Conservation (phyloP, 2,888 invertebrate species). For the Tachina grossa region DNA sequence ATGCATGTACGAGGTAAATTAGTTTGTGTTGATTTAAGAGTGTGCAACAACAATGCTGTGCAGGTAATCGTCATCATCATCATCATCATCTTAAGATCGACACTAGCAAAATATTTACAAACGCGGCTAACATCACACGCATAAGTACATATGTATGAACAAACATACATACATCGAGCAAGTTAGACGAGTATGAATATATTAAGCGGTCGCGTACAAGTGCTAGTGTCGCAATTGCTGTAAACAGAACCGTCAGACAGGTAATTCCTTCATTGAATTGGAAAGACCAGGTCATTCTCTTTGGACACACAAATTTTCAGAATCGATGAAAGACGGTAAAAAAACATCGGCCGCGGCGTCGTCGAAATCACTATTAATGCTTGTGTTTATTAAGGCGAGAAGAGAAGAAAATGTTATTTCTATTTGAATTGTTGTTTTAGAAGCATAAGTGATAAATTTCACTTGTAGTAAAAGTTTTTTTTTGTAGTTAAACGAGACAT, state of each 20-base stretch:
- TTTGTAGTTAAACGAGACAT: constrained; percentile 34
- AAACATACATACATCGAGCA: not conserved
- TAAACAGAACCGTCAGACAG: constrained; percentile 25
- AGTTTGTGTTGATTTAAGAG: constrained; percentile 36
- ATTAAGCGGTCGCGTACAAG: constrained; percentile 53
- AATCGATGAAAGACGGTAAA: constrained; percentile 20
- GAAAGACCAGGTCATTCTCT: constrained; percentile 33
- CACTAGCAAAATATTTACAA: constrained; percentile 69
- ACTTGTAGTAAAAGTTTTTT: constrained; percentile 58
- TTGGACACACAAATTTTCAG: constrained; percentile 20
- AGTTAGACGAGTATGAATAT: constrained; percentile 19
- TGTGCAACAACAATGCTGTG: constrained; percentile 33
- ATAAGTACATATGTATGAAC: not conserved
- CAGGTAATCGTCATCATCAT: constrained; percentile 57
- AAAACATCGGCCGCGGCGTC: constrained; percentile 35
- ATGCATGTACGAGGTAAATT: not conserved
- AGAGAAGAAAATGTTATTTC: constrained; percentile 45
- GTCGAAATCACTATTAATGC: constrained; percentile 11
- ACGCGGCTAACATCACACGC: constrained; percentile 65
- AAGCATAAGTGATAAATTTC: constrained; percentile 63
- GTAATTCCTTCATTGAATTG: constrained; percentile 36
- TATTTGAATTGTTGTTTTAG: constrained; percentile 56
- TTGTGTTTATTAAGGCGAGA: constrained; percentile 30
- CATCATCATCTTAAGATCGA: constrained; percentile 49
- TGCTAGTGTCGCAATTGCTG: constrained; percentile 59